Base-by-base conservation (phyloP, 2,888 invertebrate genomes). In the Osmoderma eremita region DNA sequence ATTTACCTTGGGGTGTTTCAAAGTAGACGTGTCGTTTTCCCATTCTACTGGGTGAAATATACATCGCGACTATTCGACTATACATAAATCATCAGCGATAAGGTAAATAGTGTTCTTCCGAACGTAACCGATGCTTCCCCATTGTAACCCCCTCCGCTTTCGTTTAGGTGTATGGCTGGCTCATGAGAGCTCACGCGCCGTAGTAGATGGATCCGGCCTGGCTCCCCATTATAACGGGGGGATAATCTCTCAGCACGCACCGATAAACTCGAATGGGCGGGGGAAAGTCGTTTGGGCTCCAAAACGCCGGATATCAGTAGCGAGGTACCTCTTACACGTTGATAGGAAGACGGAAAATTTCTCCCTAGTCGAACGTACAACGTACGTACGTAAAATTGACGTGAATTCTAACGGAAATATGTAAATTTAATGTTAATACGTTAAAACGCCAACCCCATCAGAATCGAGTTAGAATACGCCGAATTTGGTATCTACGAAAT, bases 61-160 rank as follows among this genome's bases (percentile, higher is more conserved):
- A 45, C 18, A 45, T n/a, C 58, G 17, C 30, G n/a, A n/a, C 30
- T 30, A 45, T 13, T 45, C 45, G 58, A 61, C 5, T 10, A 30
- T 30, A 48, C 30, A 61, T 61, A 61, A 61, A 61, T 61, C 58
- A 61, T 48, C 24, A 17, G n/a, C 58, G 58, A 61, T 61, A 61
- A 61, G 58, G 58, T 24, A 48, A 12, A 56, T 56, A 41, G 56
- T 39, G 22, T 30, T 41, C 6, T 30, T 15, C 24, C 13, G 50
- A 12, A 50, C 13, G n/a, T 8, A n/a, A 50, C 10, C 5, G 3
- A 22, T n/a, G 22, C n/a, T 22, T 12, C 22, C 10, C 50, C 24
- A 8, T 42, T 42, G 24, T 13, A 12, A 12, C 22, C n/a, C 0
- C 24, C 13, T 12, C 12, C 50, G 22, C 24, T 50, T 50, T 18